Evolutionary conservation across 2,888 invertebrate genomes (phyloP).

Genomic region (Brachypterus glaber): DNA sequence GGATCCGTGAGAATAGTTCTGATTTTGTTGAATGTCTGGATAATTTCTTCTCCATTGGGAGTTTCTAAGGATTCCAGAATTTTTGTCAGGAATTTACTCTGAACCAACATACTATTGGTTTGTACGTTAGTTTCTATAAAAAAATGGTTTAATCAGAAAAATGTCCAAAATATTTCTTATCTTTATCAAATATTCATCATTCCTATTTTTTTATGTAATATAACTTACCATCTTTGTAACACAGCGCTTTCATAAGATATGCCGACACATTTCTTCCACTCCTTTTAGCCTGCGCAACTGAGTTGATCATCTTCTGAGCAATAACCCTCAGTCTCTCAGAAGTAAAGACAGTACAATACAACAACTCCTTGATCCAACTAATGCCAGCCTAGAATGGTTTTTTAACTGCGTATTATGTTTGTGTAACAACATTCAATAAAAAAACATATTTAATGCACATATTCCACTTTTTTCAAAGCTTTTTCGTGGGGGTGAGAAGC

Average conservation of each 20-base stretch:
- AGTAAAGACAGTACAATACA: conserved; percentile 62
- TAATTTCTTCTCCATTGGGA: conserved; percentile 41
- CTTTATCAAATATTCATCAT: background rate
- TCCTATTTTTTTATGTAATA: background rate
- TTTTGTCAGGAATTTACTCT: conserved; percentile 64
- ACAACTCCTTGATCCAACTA: conserved; percentile 64
- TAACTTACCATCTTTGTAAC: conserved; percentile 39
- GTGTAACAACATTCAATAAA: too few relatives aligned
- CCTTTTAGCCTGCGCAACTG: conserved; percentile 65
- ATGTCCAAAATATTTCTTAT: too few relatives aligned
- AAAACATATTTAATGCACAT: background rate
- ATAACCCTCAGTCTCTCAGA: conserved; percentile 67
- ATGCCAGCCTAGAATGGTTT: conserved; percentile 60
- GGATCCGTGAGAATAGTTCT: conserved; percentile 51
- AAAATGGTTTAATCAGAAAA: too few relatives aligned
- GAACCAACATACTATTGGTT: conserved; percentile 61
- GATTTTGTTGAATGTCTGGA: conserved; percentile 49
- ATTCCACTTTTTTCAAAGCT: background rate
- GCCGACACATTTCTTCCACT: conserved; percentile 60
- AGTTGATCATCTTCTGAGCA: conserved; percentile 71
- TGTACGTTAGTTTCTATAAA: conserved; percentile 65
- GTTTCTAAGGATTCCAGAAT: conserved; percentile 51
- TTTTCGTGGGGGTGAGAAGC: too few relatives aligned
- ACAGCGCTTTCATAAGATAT: conserved; percentile 50
- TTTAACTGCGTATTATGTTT: too few relatives aligned